Evolutionary conservation across 2,888 invertebrate species (phyloP), one percentile per base, ranked within the genome.

Genomic region (Chirona hameri): DNA sequence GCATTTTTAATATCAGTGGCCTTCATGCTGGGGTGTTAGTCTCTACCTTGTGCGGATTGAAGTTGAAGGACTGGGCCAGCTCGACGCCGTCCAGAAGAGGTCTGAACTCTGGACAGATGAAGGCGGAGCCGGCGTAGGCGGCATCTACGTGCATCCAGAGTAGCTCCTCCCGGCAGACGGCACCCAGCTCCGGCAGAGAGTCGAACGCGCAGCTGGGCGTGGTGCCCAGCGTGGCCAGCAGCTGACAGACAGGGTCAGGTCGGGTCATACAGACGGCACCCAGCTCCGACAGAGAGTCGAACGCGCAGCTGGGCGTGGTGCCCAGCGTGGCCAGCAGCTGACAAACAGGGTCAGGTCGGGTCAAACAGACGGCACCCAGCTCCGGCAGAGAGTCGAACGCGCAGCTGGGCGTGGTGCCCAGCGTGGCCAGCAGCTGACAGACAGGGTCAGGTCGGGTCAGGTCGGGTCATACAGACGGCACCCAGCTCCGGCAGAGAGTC

Each of bases 181-280:
- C 92, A 4, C 95, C 96, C 72, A 99, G 87, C 88, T 96, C 95
- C 31, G 91, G 90, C 27, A 99, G 89, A 85, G 94, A 93, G 88
- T 99, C 99, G 87, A 96, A 99, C 0, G 97, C 94, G 87, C 98
- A 98, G 0, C 96, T 95, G n/a, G 94, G 94, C 0, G 99, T 99
- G 1, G 98, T 98, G 9, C 99, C 99, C 83, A 99, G 89, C 0
- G 99, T 98, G 7, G 93, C 94, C 1, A 95, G 94, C 81, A 91
- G 92, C 94, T 95, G 52, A 39, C 39, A 39, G 39, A 7, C 39
- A 39, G 39, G 39, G 39, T 39, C 39, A 39, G 39, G 39, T 39
- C 39, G 7, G 39, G 39, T 39, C 39, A 39, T 39, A 39, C 52
- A 52, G 52, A 52, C 52, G 52, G 52, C 52, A 4, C 95, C 96